A percentile compares a stretch with the other conserved stretches of the same genome.
Conservation (phyloP, 2,113 vertebrate species). For the Cynoglossus semilaevis region DNA sequence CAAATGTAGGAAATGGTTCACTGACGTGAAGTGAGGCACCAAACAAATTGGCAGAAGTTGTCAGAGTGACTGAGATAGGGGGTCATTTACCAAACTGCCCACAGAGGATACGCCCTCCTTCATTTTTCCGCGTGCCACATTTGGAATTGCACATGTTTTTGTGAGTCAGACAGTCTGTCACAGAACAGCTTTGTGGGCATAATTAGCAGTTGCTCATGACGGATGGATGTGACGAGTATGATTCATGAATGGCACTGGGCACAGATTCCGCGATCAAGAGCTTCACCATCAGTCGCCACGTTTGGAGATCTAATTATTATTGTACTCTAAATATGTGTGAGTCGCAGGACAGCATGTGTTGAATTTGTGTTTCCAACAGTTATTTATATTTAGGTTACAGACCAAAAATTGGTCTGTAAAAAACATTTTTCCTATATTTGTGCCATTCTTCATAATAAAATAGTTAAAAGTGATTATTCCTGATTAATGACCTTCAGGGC, state of each 20-base stretch:
- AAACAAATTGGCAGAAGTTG: constrained; percentile 35
- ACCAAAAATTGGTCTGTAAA: no score
- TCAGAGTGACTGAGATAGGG: constrained; percentile 13
- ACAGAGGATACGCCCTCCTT: constrained; percentile 2
- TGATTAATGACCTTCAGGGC: no score
- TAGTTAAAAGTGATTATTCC: no score
- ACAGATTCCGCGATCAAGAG: background rate
- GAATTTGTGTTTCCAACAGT: no score
- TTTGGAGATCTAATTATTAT: background rate
- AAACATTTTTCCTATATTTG: no score
- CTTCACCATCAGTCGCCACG: background rate
- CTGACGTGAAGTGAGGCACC: constrained; percentile 16
- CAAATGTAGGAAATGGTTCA: constrained; percentile 28
- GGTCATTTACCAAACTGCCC: constrained; percentile 13
- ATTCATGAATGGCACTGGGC: background rate
- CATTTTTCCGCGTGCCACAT: constrained; percentile 4
- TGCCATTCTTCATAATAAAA: no score
- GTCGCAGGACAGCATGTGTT: no score
- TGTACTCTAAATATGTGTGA: background rate
- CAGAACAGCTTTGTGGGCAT: constrained; percentile 1
- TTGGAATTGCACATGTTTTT: background rate
- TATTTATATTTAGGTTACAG: no score
- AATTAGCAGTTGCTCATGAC: background rate
- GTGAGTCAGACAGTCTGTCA: constrained; percentile 7
- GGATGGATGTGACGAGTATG: background rate